phyloP scores from a whole-genome alignment of 23 tunicate species.

The Oikopleura albicans region DNA sequence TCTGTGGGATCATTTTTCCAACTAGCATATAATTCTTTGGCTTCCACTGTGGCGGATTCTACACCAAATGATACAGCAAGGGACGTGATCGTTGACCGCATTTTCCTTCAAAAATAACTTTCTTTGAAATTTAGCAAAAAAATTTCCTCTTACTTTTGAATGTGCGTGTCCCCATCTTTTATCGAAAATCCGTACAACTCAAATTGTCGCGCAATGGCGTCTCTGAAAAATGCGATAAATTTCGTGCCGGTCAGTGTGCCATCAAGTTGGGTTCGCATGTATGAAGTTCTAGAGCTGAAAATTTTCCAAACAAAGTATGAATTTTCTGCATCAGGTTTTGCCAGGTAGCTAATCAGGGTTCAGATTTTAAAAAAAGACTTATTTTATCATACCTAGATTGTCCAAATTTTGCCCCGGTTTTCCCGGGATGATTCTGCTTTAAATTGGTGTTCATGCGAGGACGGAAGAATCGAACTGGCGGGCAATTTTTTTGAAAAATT shows the following conservation, averaged over 20 bases:
- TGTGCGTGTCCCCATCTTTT: not conserved
- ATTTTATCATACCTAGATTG: no score
- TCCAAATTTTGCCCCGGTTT: no score
- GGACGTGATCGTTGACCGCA: not conserved
- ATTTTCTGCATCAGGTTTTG: no score
- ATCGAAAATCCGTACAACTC: not conserved
- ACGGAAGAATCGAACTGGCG: no score
- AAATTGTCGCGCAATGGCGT: not conserved
- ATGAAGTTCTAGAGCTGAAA: constrained; percentile 53
- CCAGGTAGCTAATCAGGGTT: no score
- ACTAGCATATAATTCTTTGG: not conserved
- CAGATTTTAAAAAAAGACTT: no score
- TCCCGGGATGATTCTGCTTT: no score
- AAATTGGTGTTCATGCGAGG: no score
- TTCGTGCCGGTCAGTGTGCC: constrained; percentile 6
- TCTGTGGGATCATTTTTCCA: no score
- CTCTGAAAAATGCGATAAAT: not conserved
- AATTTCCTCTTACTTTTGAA: not conserved
- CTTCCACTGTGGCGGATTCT: not conserved
- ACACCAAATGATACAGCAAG: not conserved
- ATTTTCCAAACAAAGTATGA: constrained; percentile 56
- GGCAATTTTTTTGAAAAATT: no score
- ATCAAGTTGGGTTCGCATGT: constrained; percentile 46
- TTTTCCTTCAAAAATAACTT: not conserved
- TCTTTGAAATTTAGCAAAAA: not conserved